Evolutionary conservation across 2,888 invertebrate species (phyloP), one percentile per base, ranked within the genome.

Genomic region (Cenopis cana): DNA sequence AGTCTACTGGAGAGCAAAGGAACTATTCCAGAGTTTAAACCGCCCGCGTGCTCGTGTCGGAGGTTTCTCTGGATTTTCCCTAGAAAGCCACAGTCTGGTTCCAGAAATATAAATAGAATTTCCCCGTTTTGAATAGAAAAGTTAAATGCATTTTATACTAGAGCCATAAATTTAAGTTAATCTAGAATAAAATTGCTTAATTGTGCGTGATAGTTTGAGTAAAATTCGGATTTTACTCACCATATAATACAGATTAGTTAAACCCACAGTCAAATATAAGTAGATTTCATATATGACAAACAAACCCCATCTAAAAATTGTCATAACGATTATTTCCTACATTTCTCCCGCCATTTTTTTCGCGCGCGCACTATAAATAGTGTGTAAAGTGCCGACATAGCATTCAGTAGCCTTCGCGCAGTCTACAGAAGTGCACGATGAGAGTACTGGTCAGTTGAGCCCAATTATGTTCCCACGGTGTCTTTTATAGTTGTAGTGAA

Each of bases 381-480:
- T 76, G 77, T 72, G 82, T 80, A 77, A 86, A 78, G 82, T 89
- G 82, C 85, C 90, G 87, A 84, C 86, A 88, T 86, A 89, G 84
- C 90, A 92, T 84, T 92, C 93, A 93, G 93, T 93, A 93, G 93
- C 92, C 87, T 86, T 89, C 91, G 91, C 81, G 93, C 93, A 93
- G 93, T 93, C 93, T 90, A 91, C 90, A 89, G 93, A 93, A 93
- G 90, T 93, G 91, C 93, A 92, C 81, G 91, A 93, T 93, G 92
- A 90, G 92, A 93, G 85, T 93, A 89, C 92, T 93, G 91, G 91
- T 93, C 82, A 89, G 93, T 91, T 85, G 73, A 79, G 64, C 64
- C 20, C 11, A 14, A 52, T 54, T n/a, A 60, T 36, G 52, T 54
- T 64, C 52, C n/a, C 52, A 64, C 38, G 52, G 36, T 54, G 52